Percentiles rank a stretch among this genome's conserved stretches.
phyloP scores from a whole-genome alignment of 2,888 invertebrate genomes.

The Diplazon laetatorius region DNA sequence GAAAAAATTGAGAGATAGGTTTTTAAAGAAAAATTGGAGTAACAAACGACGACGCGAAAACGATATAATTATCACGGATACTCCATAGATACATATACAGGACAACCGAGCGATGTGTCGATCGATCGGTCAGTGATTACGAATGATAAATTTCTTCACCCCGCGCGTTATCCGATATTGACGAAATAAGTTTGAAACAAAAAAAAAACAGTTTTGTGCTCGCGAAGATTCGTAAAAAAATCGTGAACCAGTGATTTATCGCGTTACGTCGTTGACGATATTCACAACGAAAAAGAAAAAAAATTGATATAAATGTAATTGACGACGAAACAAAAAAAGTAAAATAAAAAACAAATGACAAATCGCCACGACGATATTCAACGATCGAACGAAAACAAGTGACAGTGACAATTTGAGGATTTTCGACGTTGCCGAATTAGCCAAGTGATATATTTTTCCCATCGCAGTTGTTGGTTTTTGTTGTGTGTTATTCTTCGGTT shows the following conservation, averaged over 20 bases:
- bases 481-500: conserved; percentile 23
- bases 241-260: conserved; percentile 60
- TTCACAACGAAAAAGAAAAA: no score
- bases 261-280: conserved; percentile 10
- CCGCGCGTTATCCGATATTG: no score
- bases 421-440: background rate
- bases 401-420: conserved; percentile 67
- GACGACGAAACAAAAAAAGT: background rate
- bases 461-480: background rate
- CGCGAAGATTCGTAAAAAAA: conserved; percentile 24
- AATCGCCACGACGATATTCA: conserved; percentile 21
- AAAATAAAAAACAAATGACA: no score
- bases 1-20: no score
- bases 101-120: conserved; percentile 61
- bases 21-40: no score
- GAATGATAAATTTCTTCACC: conserved; percentile 42
- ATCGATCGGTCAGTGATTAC: conserved; percentile 23
- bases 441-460: no score
- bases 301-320: no score
- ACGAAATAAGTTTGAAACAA: no score
- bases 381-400: conserved; percentile 43
- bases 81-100: conserved; percentile 16
- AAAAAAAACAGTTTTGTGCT: no score
- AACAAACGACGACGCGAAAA: no score
- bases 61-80: no score